A percentile compares a stretch with the other conserved stretches of the same genome.
These are phyloP conservation scores for Augochlora pura DNA, from an alignment of 1,140 invertebrate genomes.

Conservation along the genomic window DNA sequence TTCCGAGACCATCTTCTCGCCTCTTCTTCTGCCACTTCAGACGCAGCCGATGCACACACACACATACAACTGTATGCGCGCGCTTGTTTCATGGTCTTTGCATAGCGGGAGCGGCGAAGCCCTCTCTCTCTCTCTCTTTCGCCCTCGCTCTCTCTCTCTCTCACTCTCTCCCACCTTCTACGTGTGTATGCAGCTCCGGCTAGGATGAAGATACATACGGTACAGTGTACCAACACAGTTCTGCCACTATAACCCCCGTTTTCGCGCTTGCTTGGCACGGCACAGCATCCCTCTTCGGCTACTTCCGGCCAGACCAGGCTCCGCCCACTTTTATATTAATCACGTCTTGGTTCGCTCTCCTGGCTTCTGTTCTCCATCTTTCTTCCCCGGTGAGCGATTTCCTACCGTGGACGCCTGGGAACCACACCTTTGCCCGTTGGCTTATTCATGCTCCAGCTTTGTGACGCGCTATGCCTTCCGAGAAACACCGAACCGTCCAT, in stretches of 20 bases:
- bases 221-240: constrained; percentile 58
- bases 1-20: constrained; percentile 65
- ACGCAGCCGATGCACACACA: constrained; percentile 35
- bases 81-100: constrained; percentile 26
- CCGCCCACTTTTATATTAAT: constrained; percentile 81
- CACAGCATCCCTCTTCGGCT: constrained; percentile 77
- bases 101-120: constrained; percentile 34
- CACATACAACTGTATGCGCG: constrained; percentile 31
- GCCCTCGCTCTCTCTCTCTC: too few species aligned
- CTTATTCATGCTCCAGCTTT: constrained; percentile 76
- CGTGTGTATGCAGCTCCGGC: constrained; percentile 26
- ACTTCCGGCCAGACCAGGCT: constrained; percentile 77
- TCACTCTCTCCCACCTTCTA: neutral
- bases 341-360: constrained; percentile 78
- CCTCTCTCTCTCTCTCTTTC: too few species aligned
- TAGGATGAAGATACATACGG: constrained; percentile 56
- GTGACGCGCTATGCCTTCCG: constrained; percentile 64
- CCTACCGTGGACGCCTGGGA: constrained; percentile 75
- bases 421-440: constrained; percentile 78
- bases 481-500: neutral
- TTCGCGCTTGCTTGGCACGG: constrained; percentile 76
- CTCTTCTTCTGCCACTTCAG: constrained; percentile 64
- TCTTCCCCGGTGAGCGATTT: constrained; percentile 77
- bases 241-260: constrained; percentile 70
- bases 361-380: constrained; percentile 74